Percentiles rank a stretch among this genome's conserved stretches.
phyloP scores from a whole-genome alignment of 2,888 invertebrate genomes.

The Clivina fossor region DNA sequence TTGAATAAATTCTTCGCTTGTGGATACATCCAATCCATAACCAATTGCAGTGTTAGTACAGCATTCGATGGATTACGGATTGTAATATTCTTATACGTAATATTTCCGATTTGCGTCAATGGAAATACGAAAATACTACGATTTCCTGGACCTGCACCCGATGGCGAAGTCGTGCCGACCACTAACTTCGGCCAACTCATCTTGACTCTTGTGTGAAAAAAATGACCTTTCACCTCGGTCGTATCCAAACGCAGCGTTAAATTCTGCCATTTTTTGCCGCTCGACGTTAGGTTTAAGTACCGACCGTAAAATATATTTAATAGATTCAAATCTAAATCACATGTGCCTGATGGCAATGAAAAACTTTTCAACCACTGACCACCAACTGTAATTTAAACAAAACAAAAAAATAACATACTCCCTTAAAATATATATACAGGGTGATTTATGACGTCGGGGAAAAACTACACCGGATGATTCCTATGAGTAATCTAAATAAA shows the following conservation, averaged over 20 bases:
- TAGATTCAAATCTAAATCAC: conserved; percentile 70
- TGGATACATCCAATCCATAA: conserved; percentile 72
- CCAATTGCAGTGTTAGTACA: conserved; percentile 71
- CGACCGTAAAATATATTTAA: conserved; percentile 64
- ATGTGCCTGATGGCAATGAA: conserved; percentile 63
- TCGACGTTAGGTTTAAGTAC: conserved; percentile 58
- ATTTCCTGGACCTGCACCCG: no score
- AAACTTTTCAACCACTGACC: conserved; percentile 69
- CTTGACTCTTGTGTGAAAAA: conserved; percentile 66
- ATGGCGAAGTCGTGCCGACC: conserved; percentile 43
- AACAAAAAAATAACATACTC: neutral
- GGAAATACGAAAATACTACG: conserved; percentile 63
- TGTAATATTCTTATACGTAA: conserved; percentile 64
- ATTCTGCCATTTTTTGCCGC: conserved; percentile 62
- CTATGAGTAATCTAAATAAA: no score
- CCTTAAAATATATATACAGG: no score
- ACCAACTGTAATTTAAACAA: conserved; percentile 54
- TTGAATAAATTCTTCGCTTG: conserved; percentile 56
- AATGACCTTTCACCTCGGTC: conserved; percentile 65
- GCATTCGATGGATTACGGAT: conserved; percentile 74
- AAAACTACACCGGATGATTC: no score
- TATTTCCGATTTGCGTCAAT: conserved; percentile 73
- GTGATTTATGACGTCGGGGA: no score
- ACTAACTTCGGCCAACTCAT: conserved; percentile 68
- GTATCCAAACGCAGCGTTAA: conserved; percentile 77